Conservation (phyloP, 2,888 invertebrate species). For the Malthinus seriepunctatus region DNA sequence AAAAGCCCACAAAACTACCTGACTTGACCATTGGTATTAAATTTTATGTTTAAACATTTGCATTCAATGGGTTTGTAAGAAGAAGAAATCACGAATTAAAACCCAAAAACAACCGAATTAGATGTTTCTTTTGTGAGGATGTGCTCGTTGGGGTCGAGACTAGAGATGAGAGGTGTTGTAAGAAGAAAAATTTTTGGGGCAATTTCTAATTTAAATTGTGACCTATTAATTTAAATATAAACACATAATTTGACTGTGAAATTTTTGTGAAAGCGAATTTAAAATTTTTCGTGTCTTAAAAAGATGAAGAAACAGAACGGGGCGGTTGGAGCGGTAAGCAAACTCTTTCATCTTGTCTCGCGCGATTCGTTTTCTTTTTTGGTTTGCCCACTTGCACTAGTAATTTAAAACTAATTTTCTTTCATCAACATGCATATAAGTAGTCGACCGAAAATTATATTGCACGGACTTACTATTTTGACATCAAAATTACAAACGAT, state of each 20-base stretch:
- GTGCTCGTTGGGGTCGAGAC: too few relatives aligned
- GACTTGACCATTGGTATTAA: constrained; percentile 7
- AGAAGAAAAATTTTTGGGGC: too few relatives aligned
- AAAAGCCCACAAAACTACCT: constrained; percentile 1
- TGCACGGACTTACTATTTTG: constrained; percentile 18
- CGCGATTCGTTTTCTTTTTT: constrained; percentile 24
- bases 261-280: constrained; percentile 18
- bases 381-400: constrained; percentile 21
- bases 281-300: background rate
- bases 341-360: constrained; percentile 39
- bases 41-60: constrained; percentile 10
- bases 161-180: too few relatives aligned
- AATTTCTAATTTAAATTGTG: too few relatives aligned
- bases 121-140: too few relatives aligned
- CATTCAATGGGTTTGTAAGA: constrained; percentile 1
- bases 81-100: background rate
- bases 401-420: constrained; percentile 31
- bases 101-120: background rate
- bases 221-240: too few relatives aligned
- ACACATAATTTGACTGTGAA: constrained; percentile 17
- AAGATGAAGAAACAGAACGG: constrained; percentile 18
- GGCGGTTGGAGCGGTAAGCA: constrained; percentile 30
- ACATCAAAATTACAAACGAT: constrained; percentile 29
- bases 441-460: constrained; percentile 20
- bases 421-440: constrained; percentile 21